Base-by-base conservation (phyloP, 1,140 invertebrate species). In the Megalopta genalis region DNA sequence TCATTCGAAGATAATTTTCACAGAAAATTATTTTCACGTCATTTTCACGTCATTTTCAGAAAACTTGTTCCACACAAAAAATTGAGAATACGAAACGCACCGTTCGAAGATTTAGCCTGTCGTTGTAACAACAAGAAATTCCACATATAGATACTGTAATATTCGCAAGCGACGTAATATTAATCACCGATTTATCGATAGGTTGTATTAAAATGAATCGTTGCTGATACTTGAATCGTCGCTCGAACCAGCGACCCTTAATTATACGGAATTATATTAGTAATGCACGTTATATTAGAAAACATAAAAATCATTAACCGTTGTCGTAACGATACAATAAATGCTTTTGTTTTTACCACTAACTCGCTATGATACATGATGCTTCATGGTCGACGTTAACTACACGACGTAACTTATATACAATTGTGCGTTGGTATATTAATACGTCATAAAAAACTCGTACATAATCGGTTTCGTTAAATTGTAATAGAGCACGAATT, bases 401-500 rank as follows among this genome's bases (percentile, higher is more conserved):
- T 64, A 64, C 32, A 39, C 27, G 21, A 64, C 10, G 14, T 65
- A 65, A 65, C 63, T 42, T 65, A 65, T 65, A 12, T 65, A 65
- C 21, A 65, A 42, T 65, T 65, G 63, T 65, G 63, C 63, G 63
- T 65, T 65, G 18, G 23, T 42, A 21, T 23, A 65, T 65, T 65
- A 65, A 65, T 39, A 37, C 16, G n/a, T 42, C 1, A 23, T 37
- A 42, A 8, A 42, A 42, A 65, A 42, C 9, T 42, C 27, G 23
- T 8, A 21, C 18, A 23, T 65, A 39, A 42, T 65, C 63, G 21
- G 21, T 9, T 65, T 10, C 32, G 32, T 32, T 12, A 23, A 3
- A 10, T 23, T 12, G 9, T 14, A 65, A 7, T 42, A 65, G 32
- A 32, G 37, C 62, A n/a, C 18, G 21, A 18, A 64, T 64, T n/a